Percentiles rank a stretch among this genome's conserved stretches.
These are phyloP conservation scores for Rhynchonycteris naso DNA, from an alignment of 2,797 vertebrate genomes.

Conservation along the genomic window DNA sequence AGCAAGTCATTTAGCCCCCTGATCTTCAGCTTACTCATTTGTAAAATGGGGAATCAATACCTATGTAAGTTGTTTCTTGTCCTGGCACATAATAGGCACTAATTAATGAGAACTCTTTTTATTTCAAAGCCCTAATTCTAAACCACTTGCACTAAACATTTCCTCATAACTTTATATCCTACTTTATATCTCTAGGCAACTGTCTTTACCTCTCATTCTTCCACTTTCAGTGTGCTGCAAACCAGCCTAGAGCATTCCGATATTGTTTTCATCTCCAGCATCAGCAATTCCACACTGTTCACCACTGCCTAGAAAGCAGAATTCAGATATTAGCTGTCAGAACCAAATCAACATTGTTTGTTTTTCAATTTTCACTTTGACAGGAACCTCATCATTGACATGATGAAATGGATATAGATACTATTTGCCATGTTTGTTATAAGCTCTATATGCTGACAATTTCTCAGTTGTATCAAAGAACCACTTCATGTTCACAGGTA, in stretches of 20 bases:
- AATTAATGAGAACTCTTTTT: neutral
- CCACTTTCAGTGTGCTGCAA: neutral
- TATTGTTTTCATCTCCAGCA: neutral
- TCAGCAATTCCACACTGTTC: neutral
- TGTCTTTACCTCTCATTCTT: neutral
- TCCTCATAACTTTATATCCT: neutral
- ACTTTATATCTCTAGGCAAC: slow-evolving; percentile 3
- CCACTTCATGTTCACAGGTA: neutral
- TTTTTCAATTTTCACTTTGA: slow-evolving; percentile 39
- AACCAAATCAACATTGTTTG: slow-evolving; percentile 18
- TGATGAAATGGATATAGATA: neutral
- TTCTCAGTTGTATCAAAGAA: slow-evolving; percentile 32
- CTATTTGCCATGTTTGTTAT: slow-evolving; percentile 1
- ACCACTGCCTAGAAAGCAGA: slow-evolving; percentile 37
- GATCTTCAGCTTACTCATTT: neutral
- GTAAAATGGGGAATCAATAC: neutral
- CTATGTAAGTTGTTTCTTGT: neutral
- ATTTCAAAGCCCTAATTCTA: slow-evolving; percentile 45
- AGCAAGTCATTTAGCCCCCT: neutral
- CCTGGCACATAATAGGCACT: neutral
- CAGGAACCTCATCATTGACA: neutral
- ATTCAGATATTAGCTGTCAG: neutral
- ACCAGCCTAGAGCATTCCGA: neutral
- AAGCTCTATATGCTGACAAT: slow-evolving; percentile 5
- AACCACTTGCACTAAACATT: neutral